Base-by-base conservation (phyloP, 2,888 invertebrate species). In the Cataglyphis albicans region DNA sequence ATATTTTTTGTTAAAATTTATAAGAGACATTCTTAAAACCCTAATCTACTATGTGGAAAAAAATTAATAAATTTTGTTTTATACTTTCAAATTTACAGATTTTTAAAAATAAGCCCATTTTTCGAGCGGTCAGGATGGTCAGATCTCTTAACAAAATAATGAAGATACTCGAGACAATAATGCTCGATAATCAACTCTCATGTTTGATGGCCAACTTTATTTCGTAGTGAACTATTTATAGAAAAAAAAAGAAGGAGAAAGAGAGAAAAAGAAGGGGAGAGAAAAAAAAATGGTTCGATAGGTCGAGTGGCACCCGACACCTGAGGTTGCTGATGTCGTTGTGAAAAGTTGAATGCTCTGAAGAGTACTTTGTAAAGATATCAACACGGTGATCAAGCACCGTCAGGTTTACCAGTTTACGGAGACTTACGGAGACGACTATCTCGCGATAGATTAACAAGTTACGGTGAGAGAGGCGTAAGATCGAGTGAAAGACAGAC, bases 151-250 rank as follows among this genome's bases (percentile, higher is more conserved):
- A 85, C 83, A 81, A 81, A 65, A 81, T 82, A 57, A n/a, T 68
- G 76, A 70, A 81, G 75, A 63, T 44, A 80, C 84, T 87, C 83
- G 63, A 81, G 82, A 80, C 72, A 76, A 78, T 81, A 74, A 70
- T 68, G 44, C 76, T 88, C 74, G 83, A 84, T 84, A 81, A 76
- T 81, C 86, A 83, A 84, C 84, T 70, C 80, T 78, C 35, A n/a
- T 41, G 81, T 67, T 88, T 81, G 83, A 89, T 85, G 38, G 74
- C 70, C 82, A 88, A 87, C 85, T 86, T 86, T 85, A 85, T 84
- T 86, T 76, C 76, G 55, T 67, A 83, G 52, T 76, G 67, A 84
- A 63, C 70, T 64, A 83, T 70, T 41, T 65, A 48, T 21, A 32
- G 15, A 64, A 65, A 64, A 65, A 25, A 48, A 72, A 80, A 67